Evolutionary conservation across 2,113 vertebrate genomes (phyloP).

Genomic region (Osmerus eperlanus): DNA sequence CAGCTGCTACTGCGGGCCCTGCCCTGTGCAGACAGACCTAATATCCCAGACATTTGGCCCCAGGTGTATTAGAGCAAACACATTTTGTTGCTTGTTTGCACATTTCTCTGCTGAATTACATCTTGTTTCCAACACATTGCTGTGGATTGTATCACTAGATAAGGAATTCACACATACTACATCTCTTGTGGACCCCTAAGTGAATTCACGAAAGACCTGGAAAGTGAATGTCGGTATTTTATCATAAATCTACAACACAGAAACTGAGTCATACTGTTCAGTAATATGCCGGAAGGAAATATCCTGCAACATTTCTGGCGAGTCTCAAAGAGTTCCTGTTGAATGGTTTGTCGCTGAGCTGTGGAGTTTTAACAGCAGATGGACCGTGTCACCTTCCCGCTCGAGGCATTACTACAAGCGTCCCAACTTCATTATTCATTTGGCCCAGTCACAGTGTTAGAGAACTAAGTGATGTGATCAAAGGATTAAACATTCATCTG

Average conservation of each 20-base stretch:
- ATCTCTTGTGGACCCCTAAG: too few species aligned
- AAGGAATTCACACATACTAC: too few species aligned
- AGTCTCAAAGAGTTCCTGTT: too few species aligned
- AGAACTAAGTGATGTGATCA: constrained; percentile 73
- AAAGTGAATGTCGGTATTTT: too few species aligned
- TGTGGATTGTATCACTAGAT: too few species aligned
- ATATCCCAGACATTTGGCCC: neutral
- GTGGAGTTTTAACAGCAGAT: constrained; percentile 67
- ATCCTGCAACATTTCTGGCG: too few species aligned
- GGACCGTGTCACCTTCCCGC: constrained; percentile 71
- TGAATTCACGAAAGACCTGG: too few species aligned
- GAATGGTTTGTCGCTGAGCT: constrained; percentile 31
- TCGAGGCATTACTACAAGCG: constrained; percentile 73
- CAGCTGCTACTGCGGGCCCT: neutral
- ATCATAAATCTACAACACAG: too few species aligned
- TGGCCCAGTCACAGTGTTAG: constrained; percentile 65
- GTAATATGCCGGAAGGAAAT: too few species aligned
- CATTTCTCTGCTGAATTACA: constrained; percentile 12
- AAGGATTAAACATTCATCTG: constrained; percentile 73
- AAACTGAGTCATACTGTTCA: too few species aligned
- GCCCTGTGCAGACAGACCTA: neutral
- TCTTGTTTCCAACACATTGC: constrained; percentile 1
- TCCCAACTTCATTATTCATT: constrained; percentile 74
- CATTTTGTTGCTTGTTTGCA: neutral
- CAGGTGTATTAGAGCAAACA: constrained; percentile 2